phyloP scores from a whole-genome alignment of 2,797 vertebrate genomes.

The Ctenopoma multispine region DNA sequence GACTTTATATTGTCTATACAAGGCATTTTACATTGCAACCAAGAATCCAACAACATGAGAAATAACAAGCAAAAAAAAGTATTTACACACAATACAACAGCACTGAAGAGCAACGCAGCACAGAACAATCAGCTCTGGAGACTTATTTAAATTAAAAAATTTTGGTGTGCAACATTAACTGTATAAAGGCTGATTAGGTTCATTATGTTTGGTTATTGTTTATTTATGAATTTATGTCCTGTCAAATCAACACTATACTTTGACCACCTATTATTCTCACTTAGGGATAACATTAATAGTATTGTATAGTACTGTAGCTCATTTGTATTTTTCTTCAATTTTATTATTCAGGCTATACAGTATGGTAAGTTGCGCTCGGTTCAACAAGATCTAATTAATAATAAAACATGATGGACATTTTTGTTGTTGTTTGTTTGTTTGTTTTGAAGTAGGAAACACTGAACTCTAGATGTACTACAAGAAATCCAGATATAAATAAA shows the following conservation, averaged over 20 bases:
- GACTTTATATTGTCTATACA: slow-evolving; percentile 9
- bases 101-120: not conserved
- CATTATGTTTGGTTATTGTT: not conserved
- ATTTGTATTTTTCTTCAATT: too few species aligned
- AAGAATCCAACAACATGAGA: slow-evolving; percentile 4
- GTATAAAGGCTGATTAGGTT: not conserved
- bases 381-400: not conserved
- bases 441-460: too few species aligned
- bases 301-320: too few species aligned
- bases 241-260: not conserved
- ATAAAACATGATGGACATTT: not conserved
- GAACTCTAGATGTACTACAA: too few species aligned
- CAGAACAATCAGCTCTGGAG: not conserved
- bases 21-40: not conserved
- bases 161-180: not conserved
- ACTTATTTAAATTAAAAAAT: slow-evolving; percentile 2
- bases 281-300: not conserved
- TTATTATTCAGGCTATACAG: too few species aligned
- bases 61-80: slow-evolving; percentile 12
- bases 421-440: too few species aligned
- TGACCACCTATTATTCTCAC: not conserved
- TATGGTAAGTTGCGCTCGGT: too few species aligned
- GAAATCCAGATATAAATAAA: too few species aligned
- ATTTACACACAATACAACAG: not conserved
- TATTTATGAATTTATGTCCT: not conserved